Conservation (phyloP, 2,797 vertebrate genomes). For the Myotis daubentonii region DNA sequence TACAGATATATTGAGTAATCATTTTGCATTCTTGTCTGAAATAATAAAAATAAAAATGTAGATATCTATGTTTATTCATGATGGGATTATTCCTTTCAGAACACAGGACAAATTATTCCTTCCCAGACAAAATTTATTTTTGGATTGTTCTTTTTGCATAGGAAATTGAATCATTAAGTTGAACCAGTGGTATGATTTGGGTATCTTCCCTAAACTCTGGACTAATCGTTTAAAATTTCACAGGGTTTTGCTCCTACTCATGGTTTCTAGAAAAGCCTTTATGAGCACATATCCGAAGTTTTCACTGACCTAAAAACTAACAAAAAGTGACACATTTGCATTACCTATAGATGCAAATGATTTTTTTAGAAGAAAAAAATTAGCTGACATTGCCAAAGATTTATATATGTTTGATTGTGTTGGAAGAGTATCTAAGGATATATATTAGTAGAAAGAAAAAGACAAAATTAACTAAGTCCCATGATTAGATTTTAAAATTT, state of each 20-base stretch:
- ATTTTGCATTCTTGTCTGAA: constrained; percentile 36
- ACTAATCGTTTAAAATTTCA: not conserved
- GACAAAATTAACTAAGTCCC: not conserved
- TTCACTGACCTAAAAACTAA: not conserved
- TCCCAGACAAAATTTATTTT: not conserved
- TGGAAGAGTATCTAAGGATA: not conserved
- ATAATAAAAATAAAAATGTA: constrained; percentile 10
- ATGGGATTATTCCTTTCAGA: not conserved
- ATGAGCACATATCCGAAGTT: not conserved
- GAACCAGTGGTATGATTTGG: not conserved
- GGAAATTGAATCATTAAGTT: not conserved
- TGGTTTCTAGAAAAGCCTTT: not conserved
- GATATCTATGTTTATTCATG: not conserved
- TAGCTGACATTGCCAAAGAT: not conserved
- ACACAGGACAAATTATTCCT: not conserved
- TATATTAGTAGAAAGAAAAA: not conserved
- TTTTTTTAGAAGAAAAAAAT: not conserved
- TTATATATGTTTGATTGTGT: not conserved
- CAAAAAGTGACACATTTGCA: not conserved
- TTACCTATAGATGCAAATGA: not conserved
- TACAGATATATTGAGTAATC: not conserved
- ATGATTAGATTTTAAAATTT: not conserved
- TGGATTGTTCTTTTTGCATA: not conserved
- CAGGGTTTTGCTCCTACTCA: not conserved
- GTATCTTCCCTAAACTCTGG: not conserved